Conservation (phyloP, 2,888 invertebrate genomes). For the Tubulanus polymorphus region DNA sequence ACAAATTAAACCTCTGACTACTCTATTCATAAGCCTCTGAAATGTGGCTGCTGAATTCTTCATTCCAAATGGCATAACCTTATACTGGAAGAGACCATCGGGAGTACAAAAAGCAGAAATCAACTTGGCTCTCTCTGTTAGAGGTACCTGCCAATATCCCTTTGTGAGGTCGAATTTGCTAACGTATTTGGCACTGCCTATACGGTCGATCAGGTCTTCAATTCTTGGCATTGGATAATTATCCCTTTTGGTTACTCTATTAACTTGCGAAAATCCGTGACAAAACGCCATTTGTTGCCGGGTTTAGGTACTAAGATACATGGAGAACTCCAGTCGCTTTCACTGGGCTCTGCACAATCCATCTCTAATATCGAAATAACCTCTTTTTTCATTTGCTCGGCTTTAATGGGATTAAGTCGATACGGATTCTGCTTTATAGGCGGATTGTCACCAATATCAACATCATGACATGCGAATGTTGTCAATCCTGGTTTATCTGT, state of each 20-base stretch:
- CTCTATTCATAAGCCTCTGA: slow-evolving; percentile 6
- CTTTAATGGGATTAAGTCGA: slow-evolving; percentile 1
- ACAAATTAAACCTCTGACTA: not conserved
- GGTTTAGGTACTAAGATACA: not conserved
- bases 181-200: not conserved
- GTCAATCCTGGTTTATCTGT: not conserved
- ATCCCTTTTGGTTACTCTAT: no score
- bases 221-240: not conserved
- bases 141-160: slow-evolving; percentile 1
- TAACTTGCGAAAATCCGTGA: no score
- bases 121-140: slow-evolving; percentile 11
- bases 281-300: not conserved
- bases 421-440: not conserved
- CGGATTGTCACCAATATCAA: not conserved
- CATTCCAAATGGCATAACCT: slow-evolving; percentile 16
- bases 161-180: not conserved
- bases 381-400: not conserved
- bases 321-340: not conserved
- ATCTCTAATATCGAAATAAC: slow-evolving; percentile 3
- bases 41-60: slow-evolving; percentile 12
- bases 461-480: not conserved
- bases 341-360: not conserved
- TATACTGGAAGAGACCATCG: slow-evolving; percentile 7
- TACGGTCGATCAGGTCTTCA: not conserved
- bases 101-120: slow-evolving; percentile 14